Base-by-base conservation (phyloP, 1,140 invertebrate species). In the Alviniconcha marisindica region DNA sequence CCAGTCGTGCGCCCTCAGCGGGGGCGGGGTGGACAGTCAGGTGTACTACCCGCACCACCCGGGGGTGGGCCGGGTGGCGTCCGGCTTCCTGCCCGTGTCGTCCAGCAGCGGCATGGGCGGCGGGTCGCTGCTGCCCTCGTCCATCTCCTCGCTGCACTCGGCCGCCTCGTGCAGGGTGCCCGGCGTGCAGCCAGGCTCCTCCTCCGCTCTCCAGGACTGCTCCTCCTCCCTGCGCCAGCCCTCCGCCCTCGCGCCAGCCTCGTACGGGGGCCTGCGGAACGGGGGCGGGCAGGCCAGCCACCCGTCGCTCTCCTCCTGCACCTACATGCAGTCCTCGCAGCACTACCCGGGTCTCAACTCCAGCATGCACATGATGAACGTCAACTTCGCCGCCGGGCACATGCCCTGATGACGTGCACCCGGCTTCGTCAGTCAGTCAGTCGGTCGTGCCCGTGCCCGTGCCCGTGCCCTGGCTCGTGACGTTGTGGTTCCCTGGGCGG, bases 281-380 rank as follows among this genome's bases (percentile, higher is more conserved):
- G 42, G 73, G 73, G 42, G 56, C 21, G 7, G 4, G 18, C 87
- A 86, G 18, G 74, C 81, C 24, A 86, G 87, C 44, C 90, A 91
- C 77, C 88, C 89, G 40, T 88, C 88, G 2, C 84, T 91, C 31
- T 88, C 90, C 7, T 89, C 90, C 60, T 91, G 90, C 76, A 91
- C 90, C 3, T 91, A 91, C 84, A 91, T 91, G 90, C 90, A 91
- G 82, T 87, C 90, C 14, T 82, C 89, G 31, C 90, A 91, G 76
- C 85, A 86, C 3, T 91, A 91, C 63, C 85, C 90, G 5, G 88
- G 89, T 60, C 85, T 91, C 3, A 86, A 88, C 7, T 86, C 90
- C 63, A 90, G 89, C 84, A 86, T 91, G 81, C 89, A 90, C 81
- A 91, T 91, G 90, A 91, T 91, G 90, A 91, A 91, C 78, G 90